Evolutionary conservation across 2,113 vertebrate species (phyloP).

Genomic region (Corythornis cristatus): DNA sequence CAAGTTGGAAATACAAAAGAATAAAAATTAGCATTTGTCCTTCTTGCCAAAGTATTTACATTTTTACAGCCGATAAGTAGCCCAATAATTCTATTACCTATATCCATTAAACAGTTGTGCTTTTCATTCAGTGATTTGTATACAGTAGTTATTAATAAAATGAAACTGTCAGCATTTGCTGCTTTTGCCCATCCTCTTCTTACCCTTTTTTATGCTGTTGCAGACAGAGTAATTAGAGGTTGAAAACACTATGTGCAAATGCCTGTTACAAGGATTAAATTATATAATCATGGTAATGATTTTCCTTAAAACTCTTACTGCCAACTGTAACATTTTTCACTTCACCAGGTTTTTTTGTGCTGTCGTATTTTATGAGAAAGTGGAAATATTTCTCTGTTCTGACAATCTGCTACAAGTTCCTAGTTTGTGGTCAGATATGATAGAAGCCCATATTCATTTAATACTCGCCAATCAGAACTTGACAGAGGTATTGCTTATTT

Average conservation of each 20-base stretch:
- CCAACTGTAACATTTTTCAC: constrained; percentile 73
- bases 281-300: constrained; percentile 75
- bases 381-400: constrained; percentile 46
- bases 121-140: constrained; percentile 72
- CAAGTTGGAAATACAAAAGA: constrained; percentile 76
- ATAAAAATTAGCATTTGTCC: constrained; percentile 79
- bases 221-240: constrained; percentile 73
- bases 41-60: constrained; percentile 75
- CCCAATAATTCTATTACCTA: constrained; percentile 73
- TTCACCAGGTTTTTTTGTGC: constrained; percentile 52
- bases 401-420: constrained; percentile 72
- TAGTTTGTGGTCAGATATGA: constrained; percentile 76
- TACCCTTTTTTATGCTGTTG: constrained; percentile 52
- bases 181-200: constrained; percentile 28
- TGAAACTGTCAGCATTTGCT: constrained; percentile 72
- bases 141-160: constrained; percentile 76
- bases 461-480: constrained; percentile 79
- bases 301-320: constrained; percentile 74
- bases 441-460: constrained; percentile 77
- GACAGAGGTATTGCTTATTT: constrained; percentile 86
- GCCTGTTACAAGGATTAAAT: constrained; percentile 73
- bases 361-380: constrained; percentile 66
- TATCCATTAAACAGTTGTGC: constrained; percentile 72
- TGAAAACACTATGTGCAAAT: constrained; percentile 66
- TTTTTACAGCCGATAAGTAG: constrained; percentile 71